Evolutionary conservation across 2,888 invertebrate species (phyloP).

Genomic region (Atethmia centrago): DNA sequence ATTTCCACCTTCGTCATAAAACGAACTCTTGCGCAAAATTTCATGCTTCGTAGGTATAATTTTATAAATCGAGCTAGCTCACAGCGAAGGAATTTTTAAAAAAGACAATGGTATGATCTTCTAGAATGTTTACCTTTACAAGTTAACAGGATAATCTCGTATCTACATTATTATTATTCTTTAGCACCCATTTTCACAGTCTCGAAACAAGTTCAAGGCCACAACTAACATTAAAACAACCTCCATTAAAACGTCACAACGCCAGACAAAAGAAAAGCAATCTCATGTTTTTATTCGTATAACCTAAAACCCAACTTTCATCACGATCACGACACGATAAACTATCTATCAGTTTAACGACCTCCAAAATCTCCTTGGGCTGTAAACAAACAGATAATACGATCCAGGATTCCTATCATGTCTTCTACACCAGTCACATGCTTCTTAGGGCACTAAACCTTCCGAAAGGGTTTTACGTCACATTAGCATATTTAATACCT

Average conservation of each 20-base stretch:
- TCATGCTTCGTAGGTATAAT: too few relatives aligned
- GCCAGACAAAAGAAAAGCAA: background rate
- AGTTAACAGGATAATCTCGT: too few relatives aligned
- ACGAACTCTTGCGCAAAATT: too few relatives aligned
- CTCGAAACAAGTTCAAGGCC: background rate
- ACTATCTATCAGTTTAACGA: constrained; percentile 17
- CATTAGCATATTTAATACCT: constrained; percentile 63
- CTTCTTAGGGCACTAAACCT: constrained; percentile 28
- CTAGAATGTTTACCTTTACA: too few relatives aligned
- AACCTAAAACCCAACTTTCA: background rate
- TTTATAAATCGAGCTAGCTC: too few relatives aligned
- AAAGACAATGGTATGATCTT: too few relatives aligned
- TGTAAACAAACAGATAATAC: constrained; percentile 33
- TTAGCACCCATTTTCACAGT: background rate
- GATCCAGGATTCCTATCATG: constrained; percentile 14
- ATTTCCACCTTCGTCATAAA: too few relatives aligned
- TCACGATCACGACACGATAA: constrained; percentile 3
- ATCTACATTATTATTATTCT: too few relatives aligned
- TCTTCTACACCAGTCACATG: constrained; percentile 34
- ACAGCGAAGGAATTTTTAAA: too few relatives aligned
- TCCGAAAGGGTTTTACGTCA: constrained; percentile 50
- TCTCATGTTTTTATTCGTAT: background rate
- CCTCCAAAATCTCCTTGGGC: background rate
- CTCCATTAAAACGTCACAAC: background rate
- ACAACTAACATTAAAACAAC: background rate